Conservation (phyloP, 1,140 invertebrate genomes). For the Drosophila ogumai region DNA sequence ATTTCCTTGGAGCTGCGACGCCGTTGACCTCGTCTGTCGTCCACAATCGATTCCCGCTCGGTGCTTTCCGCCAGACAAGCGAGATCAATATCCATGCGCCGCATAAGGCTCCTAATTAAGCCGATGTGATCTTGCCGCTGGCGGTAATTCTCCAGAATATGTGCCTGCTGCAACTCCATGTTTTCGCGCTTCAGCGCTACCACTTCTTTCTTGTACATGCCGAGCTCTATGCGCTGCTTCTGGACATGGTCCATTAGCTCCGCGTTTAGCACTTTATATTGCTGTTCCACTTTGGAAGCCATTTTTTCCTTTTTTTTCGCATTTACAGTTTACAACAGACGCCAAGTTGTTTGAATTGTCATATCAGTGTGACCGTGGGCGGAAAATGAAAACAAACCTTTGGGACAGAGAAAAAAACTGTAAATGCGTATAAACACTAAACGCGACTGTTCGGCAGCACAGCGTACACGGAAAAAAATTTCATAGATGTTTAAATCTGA, state of each 20-base stretch:
- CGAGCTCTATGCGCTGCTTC: constrained; percentile 43
- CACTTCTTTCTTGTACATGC: constrained; percentile 12
- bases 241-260: constrained; percentile 55
- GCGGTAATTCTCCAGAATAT: not conserved
- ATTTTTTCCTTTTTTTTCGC: not conserved
- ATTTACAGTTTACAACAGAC: not conserved
- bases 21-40: not conserved
- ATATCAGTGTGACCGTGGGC: constrained; percentile 8
- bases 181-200: constrained; percentile 26
- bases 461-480: not conserved
- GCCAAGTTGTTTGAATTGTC: constrained; percentile 42
- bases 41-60: not conserved
- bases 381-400: not conserved
- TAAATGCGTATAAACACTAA: not conserved
- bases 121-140: not conserved
- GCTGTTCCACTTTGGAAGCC: constrained; percentile 34
- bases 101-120: not conserved
- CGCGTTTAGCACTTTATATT: constrained; percentile 60
- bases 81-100: not conserved
- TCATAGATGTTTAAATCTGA: no score
- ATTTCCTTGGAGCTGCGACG: constrained; percentile 18
- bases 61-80: not conserved
- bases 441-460: not conserved
- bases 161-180: constrained; percentile 43
- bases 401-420: not conserved